phyloP scores from a whole-genome alignment of 2,888 invertebrate genomes.

The Hypselothyrea guttata region DNA sequence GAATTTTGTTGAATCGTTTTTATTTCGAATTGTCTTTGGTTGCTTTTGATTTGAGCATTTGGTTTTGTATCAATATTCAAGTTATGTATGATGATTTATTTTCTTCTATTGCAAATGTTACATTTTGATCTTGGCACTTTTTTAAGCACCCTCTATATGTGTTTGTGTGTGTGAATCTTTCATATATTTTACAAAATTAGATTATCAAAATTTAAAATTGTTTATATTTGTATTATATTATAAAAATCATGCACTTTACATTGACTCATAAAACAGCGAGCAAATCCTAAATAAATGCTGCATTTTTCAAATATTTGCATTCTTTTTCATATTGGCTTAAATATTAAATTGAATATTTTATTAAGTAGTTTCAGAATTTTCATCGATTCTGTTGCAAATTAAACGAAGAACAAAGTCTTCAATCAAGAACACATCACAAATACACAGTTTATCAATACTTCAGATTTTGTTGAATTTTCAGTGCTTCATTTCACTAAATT shows the following conservation, averaged over 20 bases:
- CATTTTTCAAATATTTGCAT: slow-evolving; percentile 15
- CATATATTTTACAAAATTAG: slow-evolving; percentile 25
- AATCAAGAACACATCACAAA: too few relatives aligned
- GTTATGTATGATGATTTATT: slow-evolving; percentile 33
- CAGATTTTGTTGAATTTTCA: too few relatives aligned
- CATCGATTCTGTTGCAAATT: too few relatives aligned
- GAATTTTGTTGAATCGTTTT: slow-evolving; percentile 41
- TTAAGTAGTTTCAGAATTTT: too few relatives aligned
- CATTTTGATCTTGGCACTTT: slow-evolving; percentile 35
- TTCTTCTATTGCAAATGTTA: slow-evolving; percentile 13
- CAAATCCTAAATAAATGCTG: too few relatives aligned
- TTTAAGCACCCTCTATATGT: slow-evolving; percentile 40
- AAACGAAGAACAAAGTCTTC: too few relatives aligned
- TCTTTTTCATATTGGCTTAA: slow-evolving; percentile 42
- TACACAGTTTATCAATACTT: too few relatives aligned
- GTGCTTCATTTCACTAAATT: too few relatives aligned
- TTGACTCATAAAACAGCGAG: slow-evolving; percentile 49
- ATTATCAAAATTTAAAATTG: not conserved
- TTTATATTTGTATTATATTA: slow-evolving; percentile 15
- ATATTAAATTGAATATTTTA: slow-evolving; percentile 30
- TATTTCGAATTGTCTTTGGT: slow-evolving; percentile 12
- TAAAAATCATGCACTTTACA: slow-evolving; percentile 36
- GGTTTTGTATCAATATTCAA: slow-evolving; percentile 42
- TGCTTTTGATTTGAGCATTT: slow-evolving; percentile 44
- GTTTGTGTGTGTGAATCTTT: slow-evolving; percentile 23